A percentile compares a stretch with the other conserved stretches of the same genome.
Evolutionary conservation across 2,113 vertebrate genomes (phyloP).

Genomic region (Strix aluco): DNA sequence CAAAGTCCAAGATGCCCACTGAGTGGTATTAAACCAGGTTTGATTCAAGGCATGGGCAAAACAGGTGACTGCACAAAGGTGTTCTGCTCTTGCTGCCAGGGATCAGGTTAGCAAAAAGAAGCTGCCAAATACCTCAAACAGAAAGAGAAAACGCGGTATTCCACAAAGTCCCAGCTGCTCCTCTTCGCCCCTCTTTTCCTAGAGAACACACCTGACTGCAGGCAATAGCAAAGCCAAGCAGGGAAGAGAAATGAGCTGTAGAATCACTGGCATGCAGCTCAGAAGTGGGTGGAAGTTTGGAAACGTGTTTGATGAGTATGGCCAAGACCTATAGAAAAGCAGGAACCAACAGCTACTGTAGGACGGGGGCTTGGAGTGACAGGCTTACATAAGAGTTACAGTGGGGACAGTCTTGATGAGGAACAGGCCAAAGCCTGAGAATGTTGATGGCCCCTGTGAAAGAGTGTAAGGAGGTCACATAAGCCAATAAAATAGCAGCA

Average conservation of each 20-base stretch:
- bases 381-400: background rate
- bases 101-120: background rate
- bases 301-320: background rate
- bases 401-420: background rate
- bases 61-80: background rate
- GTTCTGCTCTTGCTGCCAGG: background rate
- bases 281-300: conserved; percentile 28
- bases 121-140: background rate
- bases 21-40: background rate
- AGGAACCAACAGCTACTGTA: background rate
- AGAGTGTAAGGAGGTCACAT: background rate
- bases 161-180: background rate
- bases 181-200: background rate
- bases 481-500: background rate
- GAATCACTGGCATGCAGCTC: background rate
- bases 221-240: background rate
- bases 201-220: background rate
- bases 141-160: background rate
- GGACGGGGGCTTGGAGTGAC: background rate
- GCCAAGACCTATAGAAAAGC: conserved; percentile 3
- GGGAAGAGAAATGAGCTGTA: background rate
- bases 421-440: background rate
- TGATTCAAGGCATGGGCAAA: background rate
- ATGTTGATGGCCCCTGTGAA: background rate
- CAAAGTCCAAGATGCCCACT: background rate